A percentile compares a stretch with the other conserved stretches of the same genome.
phyloP scores from a whole-genome alignment of 2,113 vertebrate species.

The Megalops atlanticus region DNA sequence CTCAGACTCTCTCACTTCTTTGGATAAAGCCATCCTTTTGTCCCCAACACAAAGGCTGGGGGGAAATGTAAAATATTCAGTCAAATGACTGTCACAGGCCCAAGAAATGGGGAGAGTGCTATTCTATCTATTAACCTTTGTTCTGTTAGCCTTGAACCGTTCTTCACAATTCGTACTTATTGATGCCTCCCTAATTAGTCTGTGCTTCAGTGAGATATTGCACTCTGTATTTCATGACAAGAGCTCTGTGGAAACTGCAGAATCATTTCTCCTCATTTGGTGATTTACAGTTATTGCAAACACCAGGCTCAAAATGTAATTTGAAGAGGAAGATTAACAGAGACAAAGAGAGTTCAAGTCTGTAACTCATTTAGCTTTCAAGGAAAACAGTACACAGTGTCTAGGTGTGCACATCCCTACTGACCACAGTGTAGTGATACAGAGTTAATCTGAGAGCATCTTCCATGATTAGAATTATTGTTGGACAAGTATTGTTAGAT shows the following conservation, averaged over 20 bases:
- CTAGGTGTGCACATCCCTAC: neutral
- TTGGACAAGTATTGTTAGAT: too few species aligned
- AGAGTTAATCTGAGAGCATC: neutral
- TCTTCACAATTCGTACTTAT: slow-evolving; percentile 31
- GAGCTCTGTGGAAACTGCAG: slow-evolving; percentile 51
- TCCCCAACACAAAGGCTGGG: too few species aligned
- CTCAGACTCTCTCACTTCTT: too few species aligned
- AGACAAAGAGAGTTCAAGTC: slow-evolving; percentile 55
- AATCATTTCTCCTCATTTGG: slow-evolving; percentile 56
- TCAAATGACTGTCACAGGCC: slow-evolving; percentile 36
- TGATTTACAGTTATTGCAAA: slow-evolving; percentile 69
- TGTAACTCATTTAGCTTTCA: slow-evolving; percentile 51
- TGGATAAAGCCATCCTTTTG: too few species aligned
- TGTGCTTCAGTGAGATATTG: slow-evolving; percentile 50
- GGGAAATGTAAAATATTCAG: slow-evolving; percentile 44
- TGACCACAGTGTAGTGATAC: neutral
- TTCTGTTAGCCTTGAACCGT: slow-evolving; percentile 41
- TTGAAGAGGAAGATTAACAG: slow-evolving; percentile 54
- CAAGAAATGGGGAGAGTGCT: slow-evolving; percentile 28
- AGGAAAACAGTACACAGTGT: slow-evolving; percentile 20
- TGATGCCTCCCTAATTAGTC: slow-evolving; percentile 63
- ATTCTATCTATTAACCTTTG: slow-evolving; percentile 61
- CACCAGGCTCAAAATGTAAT: slow-evolving; percentile 48
- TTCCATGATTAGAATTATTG: too few species aligned
- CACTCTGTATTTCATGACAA: slow-evolving; percentile 47